A percentile compares a stretch with the other conserved stretches of the same genome.
These are phyloP conservation scores for Sceloporus undulatus DNA, from an alignment of 2,113 vertebrate species.

Conservation along the genomic window DNA sequence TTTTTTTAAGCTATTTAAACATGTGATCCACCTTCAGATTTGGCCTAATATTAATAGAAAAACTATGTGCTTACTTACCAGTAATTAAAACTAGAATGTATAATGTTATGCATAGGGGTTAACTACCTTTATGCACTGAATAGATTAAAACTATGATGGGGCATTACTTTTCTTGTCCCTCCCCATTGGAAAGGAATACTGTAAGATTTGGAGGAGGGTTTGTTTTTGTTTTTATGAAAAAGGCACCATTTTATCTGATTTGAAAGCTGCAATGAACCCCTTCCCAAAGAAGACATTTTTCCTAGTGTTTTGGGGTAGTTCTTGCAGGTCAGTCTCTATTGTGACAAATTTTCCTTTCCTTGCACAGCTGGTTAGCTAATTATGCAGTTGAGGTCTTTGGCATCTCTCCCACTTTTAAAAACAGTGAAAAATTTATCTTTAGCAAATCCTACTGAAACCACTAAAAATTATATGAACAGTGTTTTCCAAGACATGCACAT, in stretches of 20 bases:
- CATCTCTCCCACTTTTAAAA: neutral
- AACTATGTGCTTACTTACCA: neutral
- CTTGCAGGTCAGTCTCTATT: neutral
- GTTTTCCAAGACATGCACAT: neutral
- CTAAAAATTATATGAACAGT: neutral
- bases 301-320: neutral
- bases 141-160: neutral
- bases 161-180: neutral
- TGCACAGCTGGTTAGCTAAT: neutral
- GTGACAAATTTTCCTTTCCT: neutral
- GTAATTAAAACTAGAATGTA: neutral
- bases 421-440: neutral
- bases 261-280: neutral
- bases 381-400: neutral
- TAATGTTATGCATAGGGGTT: neutral
- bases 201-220: neutral
- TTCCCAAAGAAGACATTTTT: neutral
- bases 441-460: neutral
- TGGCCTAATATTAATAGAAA: neutral
- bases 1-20: neutral
- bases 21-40: neutral
- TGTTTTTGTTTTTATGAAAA: neutral
- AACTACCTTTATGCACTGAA: neutral
- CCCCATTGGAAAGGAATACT: neutral
- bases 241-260: neutral